Evolutionary conservation across 2,113 vertebrate species (phyloP).

Genomic region (Galemys pyrenaicus): DNA sequence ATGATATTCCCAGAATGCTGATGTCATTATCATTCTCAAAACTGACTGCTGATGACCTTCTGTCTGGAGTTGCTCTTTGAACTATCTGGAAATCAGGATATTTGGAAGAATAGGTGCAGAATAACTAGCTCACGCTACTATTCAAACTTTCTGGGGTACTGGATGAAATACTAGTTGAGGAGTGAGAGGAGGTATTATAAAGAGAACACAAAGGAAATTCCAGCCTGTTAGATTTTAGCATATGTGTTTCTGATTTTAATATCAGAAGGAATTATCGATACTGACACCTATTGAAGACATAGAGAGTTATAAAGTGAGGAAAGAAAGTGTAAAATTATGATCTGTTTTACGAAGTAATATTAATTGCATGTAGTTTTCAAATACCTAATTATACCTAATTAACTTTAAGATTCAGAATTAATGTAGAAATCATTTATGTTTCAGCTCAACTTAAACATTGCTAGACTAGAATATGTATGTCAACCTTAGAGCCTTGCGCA

Average conservation of each 20-base stretch:
- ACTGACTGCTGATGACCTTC: background rate
- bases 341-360: background rate
- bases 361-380: background rate
- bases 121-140: background rate
- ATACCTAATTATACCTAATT: background rate
- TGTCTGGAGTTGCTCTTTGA: background rate
- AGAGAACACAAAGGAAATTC: background rate
- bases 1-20: background rate
- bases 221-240: background rate
- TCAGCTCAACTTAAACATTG: constrained; percentile 10
- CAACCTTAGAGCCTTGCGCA: background rate
- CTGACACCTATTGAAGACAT: background rate
- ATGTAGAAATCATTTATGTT: background rate
- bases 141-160: background rate
- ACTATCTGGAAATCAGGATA: background rate
- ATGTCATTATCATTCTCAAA: background rate
- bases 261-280: background rate
- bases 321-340: background rate
- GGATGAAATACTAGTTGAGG: background rate
- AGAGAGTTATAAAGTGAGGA: background rate
- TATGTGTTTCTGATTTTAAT: background rate
- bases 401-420: background rate
- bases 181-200: background rate
- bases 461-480: background rate
- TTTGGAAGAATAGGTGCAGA: background rate